Conservation (phyloP, 2,113 vertebrate genomes). For the Bujurquina vittata region DNA sequence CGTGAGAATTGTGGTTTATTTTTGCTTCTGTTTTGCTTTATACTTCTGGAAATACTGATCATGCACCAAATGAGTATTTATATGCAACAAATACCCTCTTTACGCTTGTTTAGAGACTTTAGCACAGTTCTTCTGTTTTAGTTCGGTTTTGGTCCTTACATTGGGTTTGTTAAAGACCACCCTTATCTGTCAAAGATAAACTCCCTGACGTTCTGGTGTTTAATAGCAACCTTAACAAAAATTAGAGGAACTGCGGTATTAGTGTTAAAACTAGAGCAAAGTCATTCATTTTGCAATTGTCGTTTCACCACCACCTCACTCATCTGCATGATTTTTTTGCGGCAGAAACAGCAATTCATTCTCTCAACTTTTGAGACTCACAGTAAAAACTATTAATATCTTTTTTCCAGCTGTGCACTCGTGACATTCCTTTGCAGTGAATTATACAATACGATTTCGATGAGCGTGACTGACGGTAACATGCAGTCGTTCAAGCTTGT, state of each 20-base stretch:
- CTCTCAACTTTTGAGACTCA: not conserved
- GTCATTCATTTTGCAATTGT: not conserved
- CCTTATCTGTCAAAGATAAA: not conserved
- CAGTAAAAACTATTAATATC: not conserved
- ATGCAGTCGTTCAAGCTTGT: conserved; percentile 31
- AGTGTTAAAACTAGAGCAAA: not conserved
- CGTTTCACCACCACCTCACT: not conserved
- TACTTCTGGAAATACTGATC: not conserved
- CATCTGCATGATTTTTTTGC: conserved; percentile 17
- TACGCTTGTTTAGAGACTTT: not conserved
- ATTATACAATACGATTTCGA: conserved; percentile 14
- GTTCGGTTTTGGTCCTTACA: not conserved
- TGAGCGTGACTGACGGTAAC: conserved; percentile 21
- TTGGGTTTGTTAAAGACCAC: not conserved
- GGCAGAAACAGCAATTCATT: conserved; percentile 21
- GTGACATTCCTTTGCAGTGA: conserved; percentile 35
- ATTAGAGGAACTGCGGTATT: not conserved
- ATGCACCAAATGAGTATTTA: not conserved
- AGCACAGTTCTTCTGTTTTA: not conserved
- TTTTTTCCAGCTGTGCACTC: not conserved
- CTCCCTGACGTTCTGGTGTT: not conserved
- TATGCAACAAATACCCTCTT: not conserved
- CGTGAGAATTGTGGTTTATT: not conserved
- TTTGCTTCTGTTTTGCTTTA: not conserved
- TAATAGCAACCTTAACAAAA: not conserved